Percentiles rank a stretch among this genome's conserved stretches.
These are phyloP conservation scores for Micrastur ruficollis DNA, from an alignment of 2,797 vertebrate genomes.

Conservation along the genomic window DNA sequence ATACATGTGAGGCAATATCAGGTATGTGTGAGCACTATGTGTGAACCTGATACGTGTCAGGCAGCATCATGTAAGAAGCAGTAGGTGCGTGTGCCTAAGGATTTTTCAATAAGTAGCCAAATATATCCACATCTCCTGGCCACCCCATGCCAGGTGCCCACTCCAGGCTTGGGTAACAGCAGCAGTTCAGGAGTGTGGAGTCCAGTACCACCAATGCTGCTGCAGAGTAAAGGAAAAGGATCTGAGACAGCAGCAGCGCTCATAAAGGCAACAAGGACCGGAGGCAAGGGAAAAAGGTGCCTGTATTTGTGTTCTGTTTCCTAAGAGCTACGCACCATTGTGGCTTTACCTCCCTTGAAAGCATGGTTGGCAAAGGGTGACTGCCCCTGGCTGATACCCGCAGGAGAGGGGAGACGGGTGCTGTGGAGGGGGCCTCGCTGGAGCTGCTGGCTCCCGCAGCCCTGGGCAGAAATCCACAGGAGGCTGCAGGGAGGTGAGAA, in stretches of 20 bases:
- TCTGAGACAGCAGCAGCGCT: neutral
- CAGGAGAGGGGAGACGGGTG: neutral
- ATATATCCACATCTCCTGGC: neutral
- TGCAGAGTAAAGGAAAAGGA: neutral
- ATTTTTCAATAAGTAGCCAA: neutral
- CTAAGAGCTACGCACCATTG: neutral
- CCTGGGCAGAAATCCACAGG: constrained; percentile 10
- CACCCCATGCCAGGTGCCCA: neutral
- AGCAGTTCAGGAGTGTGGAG: neutral
- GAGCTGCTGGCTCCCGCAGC: neutral
- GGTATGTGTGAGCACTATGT: neutral
- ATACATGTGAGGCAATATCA: neutral
- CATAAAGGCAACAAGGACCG: accelerated
- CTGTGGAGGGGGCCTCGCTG: accelerated
- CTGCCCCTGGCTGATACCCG: accelerated
- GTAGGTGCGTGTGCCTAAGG: neutral
- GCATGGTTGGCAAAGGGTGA: accelerated
- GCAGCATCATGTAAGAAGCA: neutral
- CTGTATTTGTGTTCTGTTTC: neutral
- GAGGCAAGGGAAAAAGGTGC: neutral
- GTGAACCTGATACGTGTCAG: constrained; percentile 22
- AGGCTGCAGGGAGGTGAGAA: constrained; percentile 55
- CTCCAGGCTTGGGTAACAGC: neutral
- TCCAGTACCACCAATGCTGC: neutral
- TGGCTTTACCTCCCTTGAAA: neutral